phyloP scores from a whole-genome alignment of 2,797 vertebrate genomes.

The Sylvilagus floridanus region DNA sequence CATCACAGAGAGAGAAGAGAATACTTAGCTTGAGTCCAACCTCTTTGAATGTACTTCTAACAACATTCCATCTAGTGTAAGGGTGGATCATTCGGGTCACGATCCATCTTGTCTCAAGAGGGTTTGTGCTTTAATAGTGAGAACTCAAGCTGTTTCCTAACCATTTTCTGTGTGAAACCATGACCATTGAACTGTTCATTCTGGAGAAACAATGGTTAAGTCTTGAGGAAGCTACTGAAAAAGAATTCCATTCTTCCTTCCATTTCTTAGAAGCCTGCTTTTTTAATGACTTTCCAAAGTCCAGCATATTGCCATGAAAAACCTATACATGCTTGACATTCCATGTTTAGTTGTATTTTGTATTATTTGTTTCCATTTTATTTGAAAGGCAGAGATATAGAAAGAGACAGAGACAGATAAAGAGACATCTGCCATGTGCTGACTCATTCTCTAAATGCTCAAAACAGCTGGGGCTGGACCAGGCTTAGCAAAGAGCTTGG shows the following conservation, averaged over 20 bases:
- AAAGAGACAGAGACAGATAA: too few species aligned
- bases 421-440: too few species aligned
- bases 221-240: background rate
- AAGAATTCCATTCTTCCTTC: slow-evolving; percentile 3
- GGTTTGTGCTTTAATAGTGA: background rate
- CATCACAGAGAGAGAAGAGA: background rate
- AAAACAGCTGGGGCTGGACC: too few species aligned
- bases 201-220: background rate
- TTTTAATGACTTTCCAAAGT: background rate
- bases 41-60: background rate
- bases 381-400: too few species aligned
- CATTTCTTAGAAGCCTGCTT: background rate
- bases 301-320: background rate
- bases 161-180: background rate
- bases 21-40: background rate
- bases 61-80: background rate
- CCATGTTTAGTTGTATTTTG: background rate
- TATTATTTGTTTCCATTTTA: too few species aligned
- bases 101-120: background rate
- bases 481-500: too few species aligned
- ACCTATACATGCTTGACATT: background rate
- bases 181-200: background rate
- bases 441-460: too few species aligned
- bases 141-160: background rate
- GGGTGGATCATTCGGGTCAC: background rate